Conservation (phyloP, 2,888 invertebrate species). For the Phytoseiulus persimilis region DNA sequence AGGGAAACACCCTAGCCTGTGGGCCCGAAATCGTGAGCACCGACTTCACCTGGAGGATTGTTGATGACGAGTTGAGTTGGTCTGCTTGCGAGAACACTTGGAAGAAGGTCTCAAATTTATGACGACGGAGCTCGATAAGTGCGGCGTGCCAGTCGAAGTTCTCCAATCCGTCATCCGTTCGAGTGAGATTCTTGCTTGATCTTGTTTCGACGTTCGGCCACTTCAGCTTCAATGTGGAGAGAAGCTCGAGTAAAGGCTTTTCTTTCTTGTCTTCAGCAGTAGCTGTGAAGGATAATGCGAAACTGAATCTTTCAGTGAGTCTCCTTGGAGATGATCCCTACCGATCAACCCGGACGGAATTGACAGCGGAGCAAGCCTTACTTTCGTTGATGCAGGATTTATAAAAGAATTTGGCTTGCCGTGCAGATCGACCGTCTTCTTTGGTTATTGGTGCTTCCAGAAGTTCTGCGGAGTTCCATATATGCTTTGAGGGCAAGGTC, state of each 20-base stretch:
- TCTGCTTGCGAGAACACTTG: slow-evolving; percentile 21
- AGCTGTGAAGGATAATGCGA: background rate
- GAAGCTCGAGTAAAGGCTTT: background rate
- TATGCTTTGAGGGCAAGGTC: background rate
- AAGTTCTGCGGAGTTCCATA: slow-evolving; percentile 46
- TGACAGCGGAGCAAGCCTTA: slow-evolving; percentile 42
- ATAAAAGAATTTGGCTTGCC: slow-evolving; percentile 49
- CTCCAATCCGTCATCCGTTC: background rate
- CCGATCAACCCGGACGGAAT: no score
- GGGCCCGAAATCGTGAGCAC: no score
- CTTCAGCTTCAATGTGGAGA: background rate
- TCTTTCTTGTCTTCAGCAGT: background rate
- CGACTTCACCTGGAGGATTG: slow-evolving; percentile 11
- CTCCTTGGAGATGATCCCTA: no score
- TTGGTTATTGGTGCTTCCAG: slow-evolving; percentile 46
- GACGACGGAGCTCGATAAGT: background rate
- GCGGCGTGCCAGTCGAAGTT: slow-evolving; percentile 22
- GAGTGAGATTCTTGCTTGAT: background rate
- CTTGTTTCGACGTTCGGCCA: background rate
- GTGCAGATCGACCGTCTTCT: slow-evolving; percentile 46
- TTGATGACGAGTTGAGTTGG: slow-evolving; percentile 18
- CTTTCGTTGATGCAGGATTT: slow-evolving; percentile 50
- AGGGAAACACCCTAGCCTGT: no score
- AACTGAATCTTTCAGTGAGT: no score
- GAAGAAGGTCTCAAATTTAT: slow-evolving; percentile 21